Base-by-base conservation (phyloP, 2,797 vertebrate genomes). In the Myotis findleyi region DNA sequence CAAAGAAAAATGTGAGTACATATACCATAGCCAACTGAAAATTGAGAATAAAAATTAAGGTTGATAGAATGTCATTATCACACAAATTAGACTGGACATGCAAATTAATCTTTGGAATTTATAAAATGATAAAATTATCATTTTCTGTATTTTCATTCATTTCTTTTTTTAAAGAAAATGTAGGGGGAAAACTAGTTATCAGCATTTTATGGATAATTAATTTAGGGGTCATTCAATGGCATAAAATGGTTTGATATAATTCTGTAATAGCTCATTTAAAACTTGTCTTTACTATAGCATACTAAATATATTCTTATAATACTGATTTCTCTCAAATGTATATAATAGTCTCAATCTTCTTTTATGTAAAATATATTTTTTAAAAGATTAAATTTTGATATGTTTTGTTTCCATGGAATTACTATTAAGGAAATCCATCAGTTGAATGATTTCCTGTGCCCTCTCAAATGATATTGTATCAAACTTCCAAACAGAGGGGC, bases 31-130 rank as follows among this genome's bases (percentile, higher is more conserved):
- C 36, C 64, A 84, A 57, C 21, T 97, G 71, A 93, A 97, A 95
- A 88, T 68, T 72, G 59, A 93, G 68, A 88, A 33, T 83, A 44
- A 96, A 96, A 96, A 93, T 94, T 91, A 94, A 93, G 25, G 86
- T 95, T 88, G 92, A 94, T 53, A 97, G 79, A 93, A 89, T 93
- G 75, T 94, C 62, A 94, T 91, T 87, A 95, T 89, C 57, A 69
- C 51, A 94, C 41, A 96, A 97, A 97, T 97, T 93, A 94, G 53
- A 82, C 68, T 96, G 55, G 90, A 89, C 71, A 79, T 89, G 41
- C 82, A 92, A 93, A 94, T 90, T 95, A 96, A 91, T 89, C 62
- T 88, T 81, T 77, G 72, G 41, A 44, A 79, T 95, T 92, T 92
- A 89, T 53, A 91, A 97, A 87, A 79, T 66, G 71, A 66, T 68